Percentiles rank a stretch among this genome's conserved stretches.
phyloP scores from a whole-genome alignment of 2,113 vertebrate species.

The Gavialis gangeticus region DNA sequence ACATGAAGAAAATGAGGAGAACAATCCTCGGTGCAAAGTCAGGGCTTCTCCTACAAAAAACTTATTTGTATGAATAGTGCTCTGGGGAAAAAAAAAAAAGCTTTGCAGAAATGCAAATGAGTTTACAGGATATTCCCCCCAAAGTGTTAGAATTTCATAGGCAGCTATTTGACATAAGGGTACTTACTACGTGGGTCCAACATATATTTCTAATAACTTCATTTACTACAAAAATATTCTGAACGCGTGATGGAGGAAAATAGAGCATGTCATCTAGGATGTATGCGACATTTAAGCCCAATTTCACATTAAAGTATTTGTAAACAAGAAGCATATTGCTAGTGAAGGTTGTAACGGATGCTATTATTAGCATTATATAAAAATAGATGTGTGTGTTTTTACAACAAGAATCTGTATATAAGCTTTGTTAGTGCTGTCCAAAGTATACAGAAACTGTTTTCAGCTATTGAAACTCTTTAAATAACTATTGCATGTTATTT shows the following conservation, averaged over 20 bases:
- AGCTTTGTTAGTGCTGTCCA: background rate
- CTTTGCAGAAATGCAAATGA: background rate
- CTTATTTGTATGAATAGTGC: background rate
- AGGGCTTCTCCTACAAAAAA: background rate
- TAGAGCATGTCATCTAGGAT: fast-evolving
- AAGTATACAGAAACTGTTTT: background rate
- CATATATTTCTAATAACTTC: background rate
- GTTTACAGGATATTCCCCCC: background rate
- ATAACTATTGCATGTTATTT: background rate
- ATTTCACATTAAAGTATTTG: background rate
- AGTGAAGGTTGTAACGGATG: background rate
- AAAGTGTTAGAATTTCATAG: background rate
- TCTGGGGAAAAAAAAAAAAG: background rate
- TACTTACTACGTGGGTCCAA: background rate
- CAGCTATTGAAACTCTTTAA: too few relatives aligned
- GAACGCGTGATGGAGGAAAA: background rate
- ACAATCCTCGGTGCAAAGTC: too few relatives aligned
- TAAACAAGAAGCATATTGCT: background rate
- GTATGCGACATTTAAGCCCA: background rate
- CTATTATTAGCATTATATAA: background rate
- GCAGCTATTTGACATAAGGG: background rate
- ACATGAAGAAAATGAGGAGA: background rate
- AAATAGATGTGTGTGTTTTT: background rate
- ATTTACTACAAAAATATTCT: background rate
- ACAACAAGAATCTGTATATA: background rate